Base-by-base conservation (phyloP, 2,888 invertebrate species). In the Trissoscelio sp. region DNA sequence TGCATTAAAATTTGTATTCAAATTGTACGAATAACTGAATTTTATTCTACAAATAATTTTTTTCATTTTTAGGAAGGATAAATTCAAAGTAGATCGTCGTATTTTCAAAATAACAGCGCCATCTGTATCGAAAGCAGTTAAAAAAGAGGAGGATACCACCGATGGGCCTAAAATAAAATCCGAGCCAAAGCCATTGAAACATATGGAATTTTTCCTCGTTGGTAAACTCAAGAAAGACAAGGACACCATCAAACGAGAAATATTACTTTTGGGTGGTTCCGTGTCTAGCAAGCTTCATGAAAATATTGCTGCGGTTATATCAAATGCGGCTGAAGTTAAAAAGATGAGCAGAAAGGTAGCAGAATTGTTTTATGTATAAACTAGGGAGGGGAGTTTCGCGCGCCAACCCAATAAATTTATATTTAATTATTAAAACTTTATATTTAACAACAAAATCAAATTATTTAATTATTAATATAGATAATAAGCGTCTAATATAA, bases 191-290 rank as follows among this genome's bases (percentile, higher is more conserved):
- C 94, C 96, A 0, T 90, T 98, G 16, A 95, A 95, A 85, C 94
- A 96, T 79, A 94, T 97, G 91, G 94, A 95, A 87, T 96, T 98
- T 91, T 94, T 94, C 39, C 89, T 97, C 20, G 92, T 94, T 62
- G 95, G 95, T 0, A 92, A 93, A 69, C 91, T 93, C 31, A 90
- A 93, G 34, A 90, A 91, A 4, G 92, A 92, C 5, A 95, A 95
- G 85, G 94, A 94, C 0, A 93, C 93, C 0, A 84, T 97, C 0
- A 96, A 95, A 85, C 93, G 93, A 39, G 93, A 94, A 48, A 95
- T 99, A 44, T 88, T 93, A 18, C 93, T 94, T 78, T 90, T 97
- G 62, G 98, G 98, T 0, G 98, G 98, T 0, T 94, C 94, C 81
- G 93, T 96, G 0, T 92, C 93, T 0, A 92, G 92, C 2, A 95